Conservation (phyloP, 2,113 vertebrate genomes). For the Eubucco bourcierii region DNA sequence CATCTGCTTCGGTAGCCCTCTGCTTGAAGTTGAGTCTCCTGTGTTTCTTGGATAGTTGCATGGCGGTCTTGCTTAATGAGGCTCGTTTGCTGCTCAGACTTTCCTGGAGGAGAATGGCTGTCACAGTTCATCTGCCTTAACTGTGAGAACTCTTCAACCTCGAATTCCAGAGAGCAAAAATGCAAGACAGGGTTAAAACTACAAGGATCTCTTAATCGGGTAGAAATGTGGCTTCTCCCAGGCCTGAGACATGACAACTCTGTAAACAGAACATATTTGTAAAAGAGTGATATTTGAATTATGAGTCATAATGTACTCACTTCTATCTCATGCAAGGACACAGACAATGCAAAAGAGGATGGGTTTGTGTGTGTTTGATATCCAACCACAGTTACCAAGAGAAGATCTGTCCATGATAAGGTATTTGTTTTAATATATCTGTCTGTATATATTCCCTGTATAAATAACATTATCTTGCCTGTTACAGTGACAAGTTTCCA, state of each 20-base stretch:
- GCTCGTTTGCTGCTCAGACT: accelerated
- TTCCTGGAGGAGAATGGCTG: background rate
- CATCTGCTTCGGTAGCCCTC: accelerated
- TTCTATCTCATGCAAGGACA: background rate
- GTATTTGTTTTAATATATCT: background rate
- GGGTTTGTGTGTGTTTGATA: background rate
- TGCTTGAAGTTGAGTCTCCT: background rate
- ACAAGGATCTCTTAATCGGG: background rate
- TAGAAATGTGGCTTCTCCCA: background rate
- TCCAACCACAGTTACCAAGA: background rate
- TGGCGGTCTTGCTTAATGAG: background rate
- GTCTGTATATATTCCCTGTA: background rate
- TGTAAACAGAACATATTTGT: background rate
- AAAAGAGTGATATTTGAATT: background rate
- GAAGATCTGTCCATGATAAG: background rate
- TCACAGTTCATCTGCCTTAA: background rate
- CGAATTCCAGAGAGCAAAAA: background rate
- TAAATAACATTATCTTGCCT: background rate
- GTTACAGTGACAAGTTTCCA: background rate
- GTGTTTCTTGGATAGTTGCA: background rate
- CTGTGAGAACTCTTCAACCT: background rate
- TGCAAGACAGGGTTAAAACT: background rate
- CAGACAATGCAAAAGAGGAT: background rate
- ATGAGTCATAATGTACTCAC: background rate
- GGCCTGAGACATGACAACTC: background rate